phyloP scores from a whole-genome alignment of 2,113 vertebrate genomes.

The Thalassoma bifasciatum region DNA sequence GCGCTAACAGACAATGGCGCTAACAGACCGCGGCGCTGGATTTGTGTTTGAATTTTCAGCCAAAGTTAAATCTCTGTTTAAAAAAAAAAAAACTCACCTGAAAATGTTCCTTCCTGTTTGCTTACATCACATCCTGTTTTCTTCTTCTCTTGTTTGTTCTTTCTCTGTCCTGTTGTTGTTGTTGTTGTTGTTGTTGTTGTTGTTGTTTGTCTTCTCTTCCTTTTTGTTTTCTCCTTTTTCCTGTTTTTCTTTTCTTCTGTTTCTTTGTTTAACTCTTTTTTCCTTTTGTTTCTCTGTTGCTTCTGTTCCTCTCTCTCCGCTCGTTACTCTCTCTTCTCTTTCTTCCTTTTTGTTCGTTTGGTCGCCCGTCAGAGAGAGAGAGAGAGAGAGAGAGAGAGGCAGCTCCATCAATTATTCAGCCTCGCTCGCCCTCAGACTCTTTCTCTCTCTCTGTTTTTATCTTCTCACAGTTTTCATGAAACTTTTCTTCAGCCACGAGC shows the following conservation, averaged over 20 bases:
- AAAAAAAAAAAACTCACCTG: conserved; percentile 32
- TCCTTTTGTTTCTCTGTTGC: no score
- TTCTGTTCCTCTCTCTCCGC: background rate
- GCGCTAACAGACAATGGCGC: no score
- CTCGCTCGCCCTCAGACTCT: background rate
- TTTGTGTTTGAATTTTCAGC: no score
- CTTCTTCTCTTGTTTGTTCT: background rate
- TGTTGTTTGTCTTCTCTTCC: background rate
- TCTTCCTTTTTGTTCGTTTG: background rate
- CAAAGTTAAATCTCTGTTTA: no score
- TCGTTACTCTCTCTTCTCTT: background rate
- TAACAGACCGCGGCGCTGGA: no score
- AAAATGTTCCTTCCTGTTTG: background rate
- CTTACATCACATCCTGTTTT: conserved; percentile 14
- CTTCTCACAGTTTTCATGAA: no score
- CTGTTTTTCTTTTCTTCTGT: background rate
- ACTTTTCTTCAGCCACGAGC: no score
- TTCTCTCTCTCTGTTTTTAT: background rate
- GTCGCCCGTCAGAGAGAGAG: background rate
- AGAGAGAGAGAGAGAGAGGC: conserved; percentile 21
- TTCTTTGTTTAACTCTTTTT: no score
- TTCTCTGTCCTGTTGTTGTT: no score
- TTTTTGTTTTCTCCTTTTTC: background rate
- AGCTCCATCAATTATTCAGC: conserved; percentile 63
- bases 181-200: no score